Evolutionary conservation across 2,113 vertebrate genomes (phyloP).

Genomic region (Oreochromis niloticus): DNA sequence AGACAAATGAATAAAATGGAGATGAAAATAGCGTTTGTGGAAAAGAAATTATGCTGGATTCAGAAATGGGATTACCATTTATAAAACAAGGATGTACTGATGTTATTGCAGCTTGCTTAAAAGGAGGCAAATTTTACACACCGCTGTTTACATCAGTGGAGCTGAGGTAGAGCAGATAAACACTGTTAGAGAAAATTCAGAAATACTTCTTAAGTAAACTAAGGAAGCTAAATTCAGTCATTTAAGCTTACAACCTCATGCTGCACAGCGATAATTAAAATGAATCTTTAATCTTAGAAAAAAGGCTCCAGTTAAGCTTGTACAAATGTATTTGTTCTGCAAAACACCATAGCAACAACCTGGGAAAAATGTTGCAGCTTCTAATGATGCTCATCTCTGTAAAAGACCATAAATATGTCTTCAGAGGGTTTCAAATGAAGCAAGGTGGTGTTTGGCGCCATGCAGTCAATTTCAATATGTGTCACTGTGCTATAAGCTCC

Average conservation of each 20-base stretch:
- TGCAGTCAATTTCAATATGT: background rate
- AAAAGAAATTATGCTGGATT: background rate
- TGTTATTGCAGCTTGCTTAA: background rate
- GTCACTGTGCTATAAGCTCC: background rate
- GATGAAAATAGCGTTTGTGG: background rate
- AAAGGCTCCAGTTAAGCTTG: background rate
- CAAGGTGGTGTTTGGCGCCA: background rate
- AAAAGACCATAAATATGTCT: slow-evolving; percentile 1
- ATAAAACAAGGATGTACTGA: background rate
- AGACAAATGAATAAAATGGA: background rate
- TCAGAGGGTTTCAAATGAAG: background rate
- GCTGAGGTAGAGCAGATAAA: background rate
- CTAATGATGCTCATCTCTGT: background rate
- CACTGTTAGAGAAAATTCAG: background rate
- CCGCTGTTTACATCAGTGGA: background rate
- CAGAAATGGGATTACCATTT: background rate
- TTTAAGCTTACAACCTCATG: background rate
- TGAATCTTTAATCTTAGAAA: background rate
- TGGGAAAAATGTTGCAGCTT: background rate
- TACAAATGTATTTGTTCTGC: background rate
- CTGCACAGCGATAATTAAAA: background rate
- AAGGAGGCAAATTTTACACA: background rate
- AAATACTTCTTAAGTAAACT: background rate
- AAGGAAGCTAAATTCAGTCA: background rate
- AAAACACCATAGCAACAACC: slow-evolving; percentile 28